Evolutionary conservation across 2,797 vertebrate genomes (phyloP).

Genomic region (Sus cebifrons): DNA sequence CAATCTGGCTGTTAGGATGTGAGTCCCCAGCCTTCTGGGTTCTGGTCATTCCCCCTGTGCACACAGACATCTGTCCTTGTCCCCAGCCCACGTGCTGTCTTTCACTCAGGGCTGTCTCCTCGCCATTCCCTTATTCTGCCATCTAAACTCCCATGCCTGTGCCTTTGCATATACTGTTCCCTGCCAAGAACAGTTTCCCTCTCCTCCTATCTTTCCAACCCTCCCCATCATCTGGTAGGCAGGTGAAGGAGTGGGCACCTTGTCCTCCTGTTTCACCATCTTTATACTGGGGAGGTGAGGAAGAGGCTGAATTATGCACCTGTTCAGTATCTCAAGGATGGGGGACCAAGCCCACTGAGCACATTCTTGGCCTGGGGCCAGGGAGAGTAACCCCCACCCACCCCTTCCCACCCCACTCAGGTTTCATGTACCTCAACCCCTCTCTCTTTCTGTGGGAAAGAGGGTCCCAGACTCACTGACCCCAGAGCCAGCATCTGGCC

Average conservation of each 20-base stretch:
- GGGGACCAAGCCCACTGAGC: rapidly evolving
- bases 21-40: not conserved
- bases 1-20: not conserved
- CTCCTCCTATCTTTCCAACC: not conserved
- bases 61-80: not conserved
- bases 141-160: not conserved
- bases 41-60: not conserved
- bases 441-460: not conserved
- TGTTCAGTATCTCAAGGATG: not conserved
- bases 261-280: not conserved
- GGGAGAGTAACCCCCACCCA: not conserved
- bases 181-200: not conserved
- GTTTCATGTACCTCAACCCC: not conserved
- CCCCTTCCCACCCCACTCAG: not conserved
- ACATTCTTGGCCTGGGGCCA: not conserved
- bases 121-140: no score
- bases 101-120: not conserved
- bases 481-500: not conserved
- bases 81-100: not conserved
- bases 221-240: not conserved
- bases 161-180: not conserved
- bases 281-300: not conserved
- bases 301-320: no score
- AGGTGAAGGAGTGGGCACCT: not conserved
- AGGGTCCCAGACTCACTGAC: not conserved